phyloP scores from a whole-genome alignment of 1,140 invertebrate species.

The Drosophila virilis region DNA sequence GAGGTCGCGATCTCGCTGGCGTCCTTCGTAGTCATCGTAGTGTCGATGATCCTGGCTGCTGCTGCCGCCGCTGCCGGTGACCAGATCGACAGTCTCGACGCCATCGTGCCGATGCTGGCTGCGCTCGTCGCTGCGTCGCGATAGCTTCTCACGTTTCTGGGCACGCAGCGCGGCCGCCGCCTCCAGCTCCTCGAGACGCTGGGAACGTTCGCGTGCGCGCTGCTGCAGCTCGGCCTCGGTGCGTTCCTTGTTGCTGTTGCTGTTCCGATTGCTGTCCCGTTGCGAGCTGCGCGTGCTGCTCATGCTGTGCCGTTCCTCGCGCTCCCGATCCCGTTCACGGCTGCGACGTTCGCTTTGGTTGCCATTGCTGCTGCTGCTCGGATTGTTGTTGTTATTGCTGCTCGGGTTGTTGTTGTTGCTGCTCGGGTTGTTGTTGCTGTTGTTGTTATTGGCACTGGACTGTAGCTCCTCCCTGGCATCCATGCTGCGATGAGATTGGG shows the following conservation, averaged over 20 bases:
- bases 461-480: conserved; percentile 43
- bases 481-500: conserved; percentile 43
- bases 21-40: conserved; percentile 77
- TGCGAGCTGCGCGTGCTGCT: conserved; percentile 52
- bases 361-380: conserved; percentile 39
- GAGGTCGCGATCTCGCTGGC: conserved; percentile 75
- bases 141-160: conserved; percentile 57
- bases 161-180: conserved; percentile 21
- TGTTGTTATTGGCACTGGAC: conserved; percentile 10
- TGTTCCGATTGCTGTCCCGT: conserved; percentile 42
- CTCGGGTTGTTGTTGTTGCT: conserved; percentile 23
- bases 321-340: conserved; percentile 50
- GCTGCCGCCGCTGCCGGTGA: conserved; percentile 31
- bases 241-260: conserved; percentile 51
- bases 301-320: conserved; percentile 53
- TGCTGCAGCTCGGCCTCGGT: conserved; percentile 59
- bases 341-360: conserved; percentile 48
- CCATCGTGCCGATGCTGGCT: conserved; percentile 56
- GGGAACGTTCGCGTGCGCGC: conserved; percentile 53
- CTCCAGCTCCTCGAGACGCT: conserved; percentile 62
- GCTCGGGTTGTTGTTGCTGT: conserved; percentile 13
- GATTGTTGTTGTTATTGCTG: conserved; percentile 30
- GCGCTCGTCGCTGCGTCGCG: conserved; percentile 60
- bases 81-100: conserved; percentile 63
- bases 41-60: conserved; percentile 65